phyloP scores from a whole-genome alignment of 2,113 vertebrate genomes.

The Andinoacara biseriatus region DNA sequence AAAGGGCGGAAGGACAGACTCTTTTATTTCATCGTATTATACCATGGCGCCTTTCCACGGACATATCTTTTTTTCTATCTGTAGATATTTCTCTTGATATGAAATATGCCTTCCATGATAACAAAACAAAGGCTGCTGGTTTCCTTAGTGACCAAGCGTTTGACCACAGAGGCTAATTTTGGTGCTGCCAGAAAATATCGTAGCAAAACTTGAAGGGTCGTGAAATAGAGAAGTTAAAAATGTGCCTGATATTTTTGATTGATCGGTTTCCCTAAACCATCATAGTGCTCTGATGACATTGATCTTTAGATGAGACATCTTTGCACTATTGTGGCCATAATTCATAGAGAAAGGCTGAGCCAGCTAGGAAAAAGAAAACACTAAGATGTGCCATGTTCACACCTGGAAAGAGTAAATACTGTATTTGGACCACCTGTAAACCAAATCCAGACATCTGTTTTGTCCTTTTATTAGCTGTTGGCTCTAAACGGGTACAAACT shows the following conservation, averaged over 20 bases:
- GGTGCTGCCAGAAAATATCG: constrained; percentile 68
- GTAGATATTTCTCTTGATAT: constrained; percentile 74
- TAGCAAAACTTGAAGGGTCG: constrained; percentile 72
- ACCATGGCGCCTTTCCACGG: constrained; percentile 77
- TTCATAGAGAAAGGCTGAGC: constrained; percentile 24
- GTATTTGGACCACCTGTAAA: constrained; percentile 1
- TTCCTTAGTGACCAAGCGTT: constrained; percentile 55
- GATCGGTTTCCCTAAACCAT: constrained; percentile 42
- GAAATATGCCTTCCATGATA: constrained; percentile 73
- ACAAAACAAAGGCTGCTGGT: constrained; percentile 34
- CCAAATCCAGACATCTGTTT: constrained; percentile 34
- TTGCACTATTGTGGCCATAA: constrained; percentile 30
- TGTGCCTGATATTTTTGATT: constrained; percentile 75
- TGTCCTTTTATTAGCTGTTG: constrained; percentile 18
- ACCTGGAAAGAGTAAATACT: background rate
- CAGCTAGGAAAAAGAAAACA: background rate
- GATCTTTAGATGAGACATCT: constrained; percentile 23
- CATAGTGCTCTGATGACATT: constrained; percentile 47
- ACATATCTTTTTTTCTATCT: constrained; percentile 77
- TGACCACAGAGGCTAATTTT: constrained; percentile 60
- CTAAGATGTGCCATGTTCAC: background rate
- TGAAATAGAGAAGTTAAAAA: constrained; percentile 50
- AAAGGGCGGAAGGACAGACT: constrained; percentile 68
- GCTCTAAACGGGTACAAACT: constrained; percentile 12
- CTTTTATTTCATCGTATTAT: constrained; percentile 74